Percentiles rank a stretch among this genome's conserved stretches.
Evolutionary conservation across 2,113 vertebrate genomes (phyloP).

Genomic region (Cynopterus brachyotis): DNA sequence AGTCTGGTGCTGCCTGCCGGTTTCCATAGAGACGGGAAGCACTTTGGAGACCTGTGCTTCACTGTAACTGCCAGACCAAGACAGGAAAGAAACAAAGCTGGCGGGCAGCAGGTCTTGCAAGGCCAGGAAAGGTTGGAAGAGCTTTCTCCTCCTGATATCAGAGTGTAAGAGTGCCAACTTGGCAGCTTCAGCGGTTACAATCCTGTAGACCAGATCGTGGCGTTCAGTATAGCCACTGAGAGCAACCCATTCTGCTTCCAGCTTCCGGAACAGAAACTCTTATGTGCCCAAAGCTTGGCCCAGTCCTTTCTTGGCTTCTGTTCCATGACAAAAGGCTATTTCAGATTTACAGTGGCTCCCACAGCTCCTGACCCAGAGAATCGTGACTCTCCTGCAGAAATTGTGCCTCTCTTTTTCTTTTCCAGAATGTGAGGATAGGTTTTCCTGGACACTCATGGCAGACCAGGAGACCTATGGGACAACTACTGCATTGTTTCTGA

Average conservation of each 20-base stretch:
- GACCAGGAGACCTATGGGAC: neutral
- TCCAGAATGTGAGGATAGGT: neutral
- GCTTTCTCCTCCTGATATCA: slow-evolving; percentile 60
- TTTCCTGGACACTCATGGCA: neutral
- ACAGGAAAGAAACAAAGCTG: slow-evolving; percentile 71
- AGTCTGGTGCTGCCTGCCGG: slow-evolving; percentile 51
- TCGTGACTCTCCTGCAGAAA: slow-evolving; percentile 42
- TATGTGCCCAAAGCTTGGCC: slow-evolving; percentile 48
- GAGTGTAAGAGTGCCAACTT: slow-evolving; percentile 42
- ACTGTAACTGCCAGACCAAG: slow-evolving; percentile 68
- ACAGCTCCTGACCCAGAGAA: slow-evolving; percentile 56
- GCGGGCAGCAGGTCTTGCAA: slow-evolving; percentile 66
- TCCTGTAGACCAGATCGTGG: slow-evolving; percentile 56
- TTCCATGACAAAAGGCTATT: slow-evolving; percentile 66
- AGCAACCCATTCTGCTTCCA: slow-evolving; percentile 19
- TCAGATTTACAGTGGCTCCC: slow-evolving; percentile 69
- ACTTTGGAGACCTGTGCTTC: slow-evolving; percentile 57
- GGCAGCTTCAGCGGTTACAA: slow-evolving; percentile 33
- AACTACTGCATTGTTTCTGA: neutral
- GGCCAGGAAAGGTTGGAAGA: slow-evolving; percentile 79
- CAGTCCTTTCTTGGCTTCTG: slow-evolving; percentile 45
- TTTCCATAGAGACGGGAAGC: slow-evolving; percentile 78
- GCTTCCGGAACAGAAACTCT: neutral
- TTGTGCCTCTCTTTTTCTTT: slow-evolving; percentile 4
- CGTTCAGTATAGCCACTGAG: slow-evolving; percentile 35